Conservation (phyloP, 2,113 vertebrate species). For the Conger conger region DNA sequence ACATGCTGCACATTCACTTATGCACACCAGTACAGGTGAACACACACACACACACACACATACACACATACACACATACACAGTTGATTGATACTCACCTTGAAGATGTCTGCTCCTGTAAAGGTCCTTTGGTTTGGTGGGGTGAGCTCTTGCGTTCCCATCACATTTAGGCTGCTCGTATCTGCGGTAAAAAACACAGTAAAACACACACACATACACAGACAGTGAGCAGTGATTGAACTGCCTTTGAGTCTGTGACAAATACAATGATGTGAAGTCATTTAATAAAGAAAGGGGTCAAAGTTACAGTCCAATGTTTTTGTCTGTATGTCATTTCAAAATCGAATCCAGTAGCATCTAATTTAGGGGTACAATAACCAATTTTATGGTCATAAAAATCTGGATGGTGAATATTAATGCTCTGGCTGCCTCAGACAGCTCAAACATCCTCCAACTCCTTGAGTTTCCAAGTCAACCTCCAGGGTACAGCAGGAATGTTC, state of each 20-base stretch:
- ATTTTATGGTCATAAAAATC: neutral
- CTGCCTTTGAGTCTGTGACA: neutral
- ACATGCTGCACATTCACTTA: too few species aligned
- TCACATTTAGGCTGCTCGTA: slow-evolving; percentile 96
- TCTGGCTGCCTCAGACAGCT: too few species aligned
- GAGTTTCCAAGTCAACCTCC: too few species aligned
- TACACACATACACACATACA: neutral
- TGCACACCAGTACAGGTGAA: too few species aligned
- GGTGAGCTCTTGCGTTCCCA: slow-evolving; percentile 85
- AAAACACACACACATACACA: neutral
- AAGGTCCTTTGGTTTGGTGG: slow-evolving; percentile 82
- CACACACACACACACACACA: neutral
- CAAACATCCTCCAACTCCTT: too few species aligned
- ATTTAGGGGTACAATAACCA: neutral
- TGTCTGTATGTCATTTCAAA: neutral
- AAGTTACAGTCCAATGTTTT: neutral
- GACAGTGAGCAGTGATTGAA: neutral
- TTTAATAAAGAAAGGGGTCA: neutral
- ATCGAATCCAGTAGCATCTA: neutral
- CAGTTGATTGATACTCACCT: slow-evolving; percentile 67
- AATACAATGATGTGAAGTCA: neutral
- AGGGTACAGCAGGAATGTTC: too few species aligned
- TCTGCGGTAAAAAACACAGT: slow-evolving; percentile 64
- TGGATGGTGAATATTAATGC: too few species aligned
- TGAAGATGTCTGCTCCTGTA: slow-evolving; percentile 87